Percentiles rank a stretch among this genome's conserved stretches.
phyloP scores from a whole-genome alignment of 2,888 invertebrate genomes.

The Phymatocera aterrima region DNA sequence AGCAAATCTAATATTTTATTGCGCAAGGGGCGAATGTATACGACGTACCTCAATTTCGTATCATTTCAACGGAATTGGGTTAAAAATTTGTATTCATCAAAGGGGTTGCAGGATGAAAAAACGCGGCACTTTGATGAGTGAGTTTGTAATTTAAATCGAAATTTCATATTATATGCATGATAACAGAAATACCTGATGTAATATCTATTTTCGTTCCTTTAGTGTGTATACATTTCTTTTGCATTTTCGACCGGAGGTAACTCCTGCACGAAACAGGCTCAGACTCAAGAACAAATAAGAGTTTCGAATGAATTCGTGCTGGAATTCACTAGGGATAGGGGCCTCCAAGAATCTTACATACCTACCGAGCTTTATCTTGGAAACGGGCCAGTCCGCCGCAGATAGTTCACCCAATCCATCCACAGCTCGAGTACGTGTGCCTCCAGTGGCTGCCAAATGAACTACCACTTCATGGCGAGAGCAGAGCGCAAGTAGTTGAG shows the following conservation, averaged over 20 bases:
- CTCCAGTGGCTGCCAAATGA: too few relatives aligned
- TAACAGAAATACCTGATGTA: not conserved
- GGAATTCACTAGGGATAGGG: not conserved
- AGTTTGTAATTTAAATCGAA: not conserved
- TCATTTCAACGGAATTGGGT: not conserved
- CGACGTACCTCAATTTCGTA: not conserved
- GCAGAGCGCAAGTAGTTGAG: too few relatives aligned
- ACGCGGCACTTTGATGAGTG: not conserved
- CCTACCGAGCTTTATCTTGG: too few relatives aligned
- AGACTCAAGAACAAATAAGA: slow-evolving; percentile 26
- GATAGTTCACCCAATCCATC: too few relatives aligned
- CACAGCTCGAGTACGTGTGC: too few relatives aligned
- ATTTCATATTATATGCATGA: not conserved
- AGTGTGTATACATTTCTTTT: not conserved
- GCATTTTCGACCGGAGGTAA: not conserved
- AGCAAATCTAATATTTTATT: slow-evolving; percentile 5
- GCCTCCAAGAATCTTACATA: slow-evolving; percentile 9
- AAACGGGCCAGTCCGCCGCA: too few relatives aligned
- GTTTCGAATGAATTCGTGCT: slow-evolving; percentile 13
- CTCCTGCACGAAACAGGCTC: not conserved
- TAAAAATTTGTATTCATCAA: not conserved
- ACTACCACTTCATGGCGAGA: too few relatives aligned
- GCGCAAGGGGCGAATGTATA: not conserved
- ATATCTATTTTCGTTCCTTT: not conserved
- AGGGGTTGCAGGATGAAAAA: not conserved